phyloP scores from a whole-genome alignment of 2,888 invertebrate species.

The Cyaniris semiargus region DNA sequence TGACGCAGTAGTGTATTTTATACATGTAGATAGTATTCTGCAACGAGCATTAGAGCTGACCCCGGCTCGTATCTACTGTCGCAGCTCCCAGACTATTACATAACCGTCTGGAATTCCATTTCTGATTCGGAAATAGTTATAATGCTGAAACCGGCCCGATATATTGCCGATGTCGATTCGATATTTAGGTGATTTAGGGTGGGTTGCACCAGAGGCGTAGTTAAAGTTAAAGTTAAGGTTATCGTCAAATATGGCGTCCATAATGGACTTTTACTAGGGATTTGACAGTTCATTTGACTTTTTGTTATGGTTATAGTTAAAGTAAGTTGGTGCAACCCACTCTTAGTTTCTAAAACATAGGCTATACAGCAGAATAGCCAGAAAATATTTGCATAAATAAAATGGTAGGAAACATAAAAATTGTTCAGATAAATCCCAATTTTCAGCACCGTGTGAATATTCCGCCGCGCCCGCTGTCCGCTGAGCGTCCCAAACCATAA shows the following conservation, averaged over 20 bases:
- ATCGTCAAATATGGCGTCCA: no score
- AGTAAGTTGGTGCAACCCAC: no score
- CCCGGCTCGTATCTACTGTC: background rate
- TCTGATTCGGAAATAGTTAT: conserved; percentile 18
- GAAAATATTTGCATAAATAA: no score
- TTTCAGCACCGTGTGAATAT: conserved; percentile 15
- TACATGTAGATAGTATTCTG: background rate
- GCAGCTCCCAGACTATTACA: conserved; percentile 20
- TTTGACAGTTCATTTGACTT: no score
- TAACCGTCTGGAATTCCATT: conserved; percentile 28
- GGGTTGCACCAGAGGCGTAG: no score
- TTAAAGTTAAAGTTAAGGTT: no score
- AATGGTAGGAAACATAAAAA: no score
- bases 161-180: background rate
- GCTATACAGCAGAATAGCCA: background rate
- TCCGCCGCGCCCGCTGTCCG: conserved; percentile 5
- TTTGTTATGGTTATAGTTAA: no score
- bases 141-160: conserved; percentile 18
- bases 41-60: background rate
- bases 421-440: no score
- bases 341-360: background rate
- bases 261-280: no score
- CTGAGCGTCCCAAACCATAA: conserved; percentile 28
- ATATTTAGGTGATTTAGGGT: conserved; percentile 16
- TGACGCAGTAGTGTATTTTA: background rate